A percentile compares a stretch with the other conserved stretches of the same genome.
Conservation (phyloP, 1,140 invertebrate genomes). For the Rhyzopertha dominica region DNA sequence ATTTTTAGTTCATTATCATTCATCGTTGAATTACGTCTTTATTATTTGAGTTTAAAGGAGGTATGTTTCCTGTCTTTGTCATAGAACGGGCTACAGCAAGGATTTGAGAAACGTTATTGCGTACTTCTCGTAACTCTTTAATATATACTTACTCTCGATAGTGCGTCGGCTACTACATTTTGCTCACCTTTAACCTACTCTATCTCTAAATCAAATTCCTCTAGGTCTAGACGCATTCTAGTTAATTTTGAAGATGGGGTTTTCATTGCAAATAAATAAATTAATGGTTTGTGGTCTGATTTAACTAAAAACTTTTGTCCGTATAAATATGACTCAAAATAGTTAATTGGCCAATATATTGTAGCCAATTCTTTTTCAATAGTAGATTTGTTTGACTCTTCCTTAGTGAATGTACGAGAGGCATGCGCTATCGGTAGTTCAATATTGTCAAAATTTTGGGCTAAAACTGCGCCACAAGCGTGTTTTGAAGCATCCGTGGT, state of each 20-base stretch:
- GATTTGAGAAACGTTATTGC: no score
- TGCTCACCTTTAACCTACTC: constrained; percentile 1
- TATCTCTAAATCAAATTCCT: constrained; percentile 3
- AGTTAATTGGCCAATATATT: constrained; percentile 10
- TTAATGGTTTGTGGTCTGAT: constrained; percentile 14
- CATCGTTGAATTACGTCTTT: not conserved
- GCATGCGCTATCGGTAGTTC: no score
- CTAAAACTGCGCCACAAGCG: no score
- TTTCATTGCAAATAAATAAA: constrained; percentile 14
- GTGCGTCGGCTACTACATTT: no score
- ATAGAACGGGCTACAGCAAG: no score
- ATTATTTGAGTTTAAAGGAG: no score
- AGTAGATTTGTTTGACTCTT: constrained; percentile 5
- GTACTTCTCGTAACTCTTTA: no score
- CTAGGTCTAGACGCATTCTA: constrained; percentile 7
- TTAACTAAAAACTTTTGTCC: constrained; percentile 11
- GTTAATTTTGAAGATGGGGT: constrained; percentile 5
- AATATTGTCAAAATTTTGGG: no score
- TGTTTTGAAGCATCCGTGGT: no score
- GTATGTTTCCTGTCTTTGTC: no score
- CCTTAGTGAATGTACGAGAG: no score
- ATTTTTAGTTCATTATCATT: constrained; percentile 1
- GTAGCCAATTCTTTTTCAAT: constrained; percentile 9
- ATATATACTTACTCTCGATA: no score
- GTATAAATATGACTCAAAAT: constrained; percentile 10